Conservation (phyloP, 2,113 vertebrate species). For the Prietella phreatophila region DNA sequence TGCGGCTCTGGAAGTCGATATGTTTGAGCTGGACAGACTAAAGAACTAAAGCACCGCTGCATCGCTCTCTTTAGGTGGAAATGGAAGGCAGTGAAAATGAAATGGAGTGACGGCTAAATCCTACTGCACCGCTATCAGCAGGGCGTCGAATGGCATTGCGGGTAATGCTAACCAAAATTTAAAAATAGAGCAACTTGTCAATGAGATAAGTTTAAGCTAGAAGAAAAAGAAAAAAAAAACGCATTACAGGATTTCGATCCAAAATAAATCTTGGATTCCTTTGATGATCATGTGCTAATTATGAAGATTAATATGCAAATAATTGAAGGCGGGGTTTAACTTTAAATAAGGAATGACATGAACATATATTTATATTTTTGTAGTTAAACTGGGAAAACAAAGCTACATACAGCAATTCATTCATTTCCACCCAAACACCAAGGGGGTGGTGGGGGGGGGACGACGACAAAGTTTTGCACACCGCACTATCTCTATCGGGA, state of each 20-base stretch:
- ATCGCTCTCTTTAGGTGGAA: not conserved
- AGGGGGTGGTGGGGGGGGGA: too few species aligned
- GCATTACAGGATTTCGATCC: too few species aligned
- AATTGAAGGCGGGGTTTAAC: not conserved
- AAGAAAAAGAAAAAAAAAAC: too few species aligned
- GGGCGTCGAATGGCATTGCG: not conserved
- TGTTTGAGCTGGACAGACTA: not conserved
- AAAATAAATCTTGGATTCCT: not conserved
- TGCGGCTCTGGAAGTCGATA: not conserved
- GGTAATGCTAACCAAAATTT: not conserved
- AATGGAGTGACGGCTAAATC: not conserved
- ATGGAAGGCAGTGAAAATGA: not conserved
- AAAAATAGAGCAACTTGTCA: not conserved
- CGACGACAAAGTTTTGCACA: not conserved
- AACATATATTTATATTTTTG: not conserved
- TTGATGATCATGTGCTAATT: too few species aligned
- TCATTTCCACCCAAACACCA: not conserved
- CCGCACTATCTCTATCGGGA: not conserved
- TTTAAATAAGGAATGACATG: not conserved
- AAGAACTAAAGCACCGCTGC: not conserved
- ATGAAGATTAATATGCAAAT: not conserved
- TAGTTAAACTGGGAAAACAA: not conserved
- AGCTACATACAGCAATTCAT: not conserved
- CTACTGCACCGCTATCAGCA: not conserved
- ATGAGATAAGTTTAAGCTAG: too few species aligned